A percentile compares a stretch with the other conserved stretches of the same genome.
phyloP scores from a whole-genome alignment of 2,888 invertebrate genomes.

The Bellardia pandia region DNA sequence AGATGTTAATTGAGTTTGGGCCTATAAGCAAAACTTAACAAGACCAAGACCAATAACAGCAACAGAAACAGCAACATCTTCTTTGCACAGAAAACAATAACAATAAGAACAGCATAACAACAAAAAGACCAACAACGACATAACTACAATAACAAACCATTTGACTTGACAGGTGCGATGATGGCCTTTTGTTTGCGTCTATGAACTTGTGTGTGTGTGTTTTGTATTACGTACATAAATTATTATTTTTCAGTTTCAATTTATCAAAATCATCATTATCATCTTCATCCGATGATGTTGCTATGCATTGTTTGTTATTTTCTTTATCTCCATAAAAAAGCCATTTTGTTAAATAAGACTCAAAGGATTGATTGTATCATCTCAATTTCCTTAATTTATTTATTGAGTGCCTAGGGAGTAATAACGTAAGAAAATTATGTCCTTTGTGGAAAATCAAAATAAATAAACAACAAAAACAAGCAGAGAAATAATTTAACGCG shows the following conservation, averaged over 20 bases:
- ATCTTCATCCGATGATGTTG: conserved; percentile 20
- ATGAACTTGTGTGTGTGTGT: not conserved
- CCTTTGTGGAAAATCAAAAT: conserved; percentile 63
- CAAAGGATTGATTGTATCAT: conserved; percentile 69
- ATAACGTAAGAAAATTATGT: conserved; percentile 62
- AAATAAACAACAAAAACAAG: conserved; percentile 32
- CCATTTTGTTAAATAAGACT: conserved; percentile 64
- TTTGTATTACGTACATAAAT: conserved; percentile 20
- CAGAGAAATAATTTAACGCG: conserved; percentile 74
- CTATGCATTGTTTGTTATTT: conserved; percentile 23
- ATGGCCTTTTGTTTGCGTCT: not conserved
- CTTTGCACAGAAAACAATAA: not conserved
- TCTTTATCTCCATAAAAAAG: conserved; percentile 51
- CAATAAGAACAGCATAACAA: conserved; percentile 18
- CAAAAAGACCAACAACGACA: not conserved
- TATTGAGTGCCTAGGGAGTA: conserved; percentile 66
- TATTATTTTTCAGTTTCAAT: conserved; percentile 49
- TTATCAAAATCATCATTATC: conserved; percentile 52
- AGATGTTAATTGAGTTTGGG: conserved; percentile 63
- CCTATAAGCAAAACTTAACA: conserved; percentile 43
- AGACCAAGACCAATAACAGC: conserved; percentile 5
- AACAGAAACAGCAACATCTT: conserved; percentile 8
- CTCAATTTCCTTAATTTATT: conserved; percentile 68
- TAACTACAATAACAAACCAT: not conserved
- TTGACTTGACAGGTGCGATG: conserved; percentile 48